Evolutionary conservation across 2,888 invertebrate species (phyloP), one percentile per base, ranked within the genome.

Genomic region (Cantharis rustica): DNA sequence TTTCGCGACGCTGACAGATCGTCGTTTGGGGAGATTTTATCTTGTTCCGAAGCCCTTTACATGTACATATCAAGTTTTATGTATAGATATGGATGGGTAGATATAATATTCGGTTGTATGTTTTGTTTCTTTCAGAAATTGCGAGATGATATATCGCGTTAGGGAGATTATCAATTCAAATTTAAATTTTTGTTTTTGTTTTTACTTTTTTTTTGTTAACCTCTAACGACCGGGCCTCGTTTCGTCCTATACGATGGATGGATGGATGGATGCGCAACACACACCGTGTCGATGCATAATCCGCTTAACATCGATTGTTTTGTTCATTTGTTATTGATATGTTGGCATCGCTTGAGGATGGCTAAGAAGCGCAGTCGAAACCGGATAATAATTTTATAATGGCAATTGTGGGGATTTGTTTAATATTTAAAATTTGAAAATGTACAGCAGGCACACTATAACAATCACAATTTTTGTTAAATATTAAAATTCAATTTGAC

Each of bases 1-100:
- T 75, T 61, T 71, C 64, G 61, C 72, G 77, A 79, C 78, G 78
- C 75, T 75, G 78, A 80, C 80, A 75, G 80, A 79, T 80, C 78
- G 80, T 69, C 71, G 75, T 79, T 78, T 66, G 63, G 78, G 80
- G 79, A 79, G 61, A 69, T 72, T 77, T 77, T 72, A 77, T 74
- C 74, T 77, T 66, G 69, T 69, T 74, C 68, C 62, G 61, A 31
- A 16, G 68, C 69, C 71, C 69, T 71, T 72, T 72, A 70, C 77
- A 77, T 72, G 69, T 27, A 20, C 47, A 47, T 47, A 47, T 47
- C n/a, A 47, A 47, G 47, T 47, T 47, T 47, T 47, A 47, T 47
- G 47, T 47, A 47, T 47, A 47, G 47, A 47, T 47, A 47, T 47
- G 47, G 47, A 47, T 47, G 9, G 47, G 47, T 47, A 47, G 47